Evolutionary conservation across 2,113 vertebrate species (phyloP), one percentile per base, ranked within the genome.

Genomic region (Miniopterus natalensis): DNA sequence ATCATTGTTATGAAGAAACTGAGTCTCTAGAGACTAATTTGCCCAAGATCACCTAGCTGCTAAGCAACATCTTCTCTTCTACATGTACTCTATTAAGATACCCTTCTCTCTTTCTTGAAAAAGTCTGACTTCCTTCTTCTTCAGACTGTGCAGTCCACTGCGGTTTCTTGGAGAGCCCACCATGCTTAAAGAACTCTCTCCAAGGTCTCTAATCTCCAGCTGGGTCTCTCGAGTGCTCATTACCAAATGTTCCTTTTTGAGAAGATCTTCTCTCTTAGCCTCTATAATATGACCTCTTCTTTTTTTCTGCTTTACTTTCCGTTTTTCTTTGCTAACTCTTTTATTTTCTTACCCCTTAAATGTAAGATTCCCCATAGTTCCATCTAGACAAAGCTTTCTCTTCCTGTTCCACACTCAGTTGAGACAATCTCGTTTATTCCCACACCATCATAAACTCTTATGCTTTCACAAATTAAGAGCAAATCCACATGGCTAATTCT

Each of bases 1-100:
- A 83, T 42, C 31, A n/a, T 93, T 90, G 57, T 88, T 68, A 53
- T 88, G 79, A 81, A 40, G 68, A 92, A 94, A 65, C n/a, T 40
- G 42, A 71, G 47, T 55, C 29, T 59, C 95, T 78, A 88, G 65
- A 93, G 45, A 73, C 47, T 42, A 83, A 90, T 27, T 90, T 90
- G 12, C 12, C n/a, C 21, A 95, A 90, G 36, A 21, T 89, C 21
- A 49, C 14, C 47, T 74, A 45, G 47, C 27, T 75, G 25, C n/a
- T 53, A 61, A 92, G 59, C n/a, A 70, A 25, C 42, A 80, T 55
- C 53, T 89, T 81, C 31, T 10, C 10, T 88, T 78, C 36, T 84
- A 23, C 65, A 84, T 1, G 15, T 47, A 74, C 6, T 90, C 40
- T 70, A 15, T 68, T 49, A 18, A 66, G n/a, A 90, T 29, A 90